Conservation (phyloP, 2,888 invertebrate genomes). For the Trichogramma evanescens region DNA sequence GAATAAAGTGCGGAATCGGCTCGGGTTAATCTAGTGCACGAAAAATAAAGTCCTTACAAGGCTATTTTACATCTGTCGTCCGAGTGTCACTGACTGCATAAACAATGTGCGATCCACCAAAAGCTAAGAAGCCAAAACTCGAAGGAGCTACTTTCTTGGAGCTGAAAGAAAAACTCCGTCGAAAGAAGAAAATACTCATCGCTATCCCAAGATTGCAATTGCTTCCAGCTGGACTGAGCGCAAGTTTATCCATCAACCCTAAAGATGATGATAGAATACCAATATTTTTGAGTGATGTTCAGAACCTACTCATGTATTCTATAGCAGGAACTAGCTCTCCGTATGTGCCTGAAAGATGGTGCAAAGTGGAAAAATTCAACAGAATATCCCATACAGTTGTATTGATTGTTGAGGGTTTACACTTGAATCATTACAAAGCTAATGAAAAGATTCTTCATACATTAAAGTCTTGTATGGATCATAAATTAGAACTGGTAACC, state of each 20-base stretch:
- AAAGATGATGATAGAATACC: conserved; percentile 61
- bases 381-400: conserved; percentile 62
- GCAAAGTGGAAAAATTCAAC: conserved; percentile 63
- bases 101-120: background rate
- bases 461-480: conserved; percentile 55
- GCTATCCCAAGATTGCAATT: conserved; percentile 56
- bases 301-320: conserved; percentile 72
- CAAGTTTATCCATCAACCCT: conserved; percentile 52
- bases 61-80: too few relatives aligned
- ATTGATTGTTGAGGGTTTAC: conserved; percentile 71
- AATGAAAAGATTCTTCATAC: conserved; percentile 58
- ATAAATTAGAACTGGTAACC: conserved; percentile 69
- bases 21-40: too few relatives aligned
- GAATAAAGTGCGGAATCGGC: too few relatives aligned
- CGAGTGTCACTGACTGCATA: too few relatives aligned
- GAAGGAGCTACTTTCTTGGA: conserved; percentile 37
- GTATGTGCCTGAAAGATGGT: conserved; percentile 71
- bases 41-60: too few relatives aligned
- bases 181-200: conserved; percentile 32
- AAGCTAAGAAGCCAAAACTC: conserved; percentile 26
- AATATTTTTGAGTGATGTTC: conserved; percentile 74
- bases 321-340: conserved; percentile 66
- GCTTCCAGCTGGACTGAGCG: conserved; percentile 59
- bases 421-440: conserved; percentile 63
- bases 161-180: conserved; percentile 50